Evolutionary conservation across 1,140 invertebrate genomes (phyloP).

Genomic region (Akabosia matsudoensis): DNA sequence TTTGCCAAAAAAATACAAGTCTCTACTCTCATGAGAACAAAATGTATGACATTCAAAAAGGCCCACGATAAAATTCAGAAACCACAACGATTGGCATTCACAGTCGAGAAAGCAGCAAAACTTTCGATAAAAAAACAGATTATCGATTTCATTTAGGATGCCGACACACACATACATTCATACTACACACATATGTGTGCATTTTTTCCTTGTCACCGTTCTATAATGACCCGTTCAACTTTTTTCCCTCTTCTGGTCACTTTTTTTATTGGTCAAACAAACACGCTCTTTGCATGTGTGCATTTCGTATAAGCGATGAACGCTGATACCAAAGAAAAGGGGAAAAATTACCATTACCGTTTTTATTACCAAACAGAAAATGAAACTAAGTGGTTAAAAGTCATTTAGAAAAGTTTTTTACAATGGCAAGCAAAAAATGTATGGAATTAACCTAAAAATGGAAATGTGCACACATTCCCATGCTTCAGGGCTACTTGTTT

Average conservation of each 20-base stretch:
- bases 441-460: too few species aligned
- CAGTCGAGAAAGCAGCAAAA: background rate
- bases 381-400: background rate
- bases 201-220: too few species aligned
- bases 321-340: too few species aligned
- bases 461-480: too few species aligned
- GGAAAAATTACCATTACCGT: too few species aligned
- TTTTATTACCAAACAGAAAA: too few species aligned
- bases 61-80: slow-evolving; percentile 17
- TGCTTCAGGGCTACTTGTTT: too few species aligned
- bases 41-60: slow-evolving; percentile 17
- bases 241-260: background rate
- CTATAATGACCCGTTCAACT: background rate
- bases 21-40: background rate
- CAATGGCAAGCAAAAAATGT: too few species aligned
- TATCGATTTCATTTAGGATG: slow-evolving; percentile 15
- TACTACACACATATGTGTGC: background rate
- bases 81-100: slow-evolving; percentile 24
- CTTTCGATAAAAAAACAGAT: background rate
- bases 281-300: too few species aligned
- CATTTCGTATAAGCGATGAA: too few species aligned
- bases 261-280: too few species aligned
- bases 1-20: slow-evolving; percentile 16
- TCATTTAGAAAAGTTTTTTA: background rate
- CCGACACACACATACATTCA: background rate